These are phyloP conservation scores for Eurytoma californica DNA, from an alignment of 2,888 invertebrate genomes.

Conservation along the genomic window DNA sequence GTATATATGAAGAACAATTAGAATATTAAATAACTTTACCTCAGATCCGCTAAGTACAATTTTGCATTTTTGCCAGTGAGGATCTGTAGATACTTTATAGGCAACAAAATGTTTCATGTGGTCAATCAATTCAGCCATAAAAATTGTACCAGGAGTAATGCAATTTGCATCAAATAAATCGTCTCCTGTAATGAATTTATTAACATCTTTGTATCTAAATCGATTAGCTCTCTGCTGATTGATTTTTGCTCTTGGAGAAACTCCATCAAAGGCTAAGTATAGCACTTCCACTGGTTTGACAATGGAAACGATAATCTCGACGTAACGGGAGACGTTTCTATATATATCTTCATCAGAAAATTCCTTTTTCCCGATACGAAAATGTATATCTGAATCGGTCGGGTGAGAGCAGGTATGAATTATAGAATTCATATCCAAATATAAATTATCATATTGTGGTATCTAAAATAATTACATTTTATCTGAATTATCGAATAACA, in stretches of 20 bases:
- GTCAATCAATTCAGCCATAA: constrained; percentile 92
- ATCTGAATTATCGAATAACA: too few relatives aligned
- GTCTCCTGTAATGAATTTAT: constrained; percentile 82
- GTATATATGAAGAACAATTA: background rate
- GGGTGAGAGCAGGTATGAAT: constrained; percentile 98
- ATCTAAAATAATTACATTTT: constrained; percentile 78
- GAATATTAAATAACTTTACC: constrained; percentile 75
- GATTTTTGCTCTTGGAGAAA: constrained; percentile 98
- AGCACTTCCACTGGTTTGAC: constrained; percentile 95
- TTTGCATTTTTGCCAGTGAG: constrained; percentile 89
- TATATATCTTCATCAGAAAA: constrained; percentile 92
- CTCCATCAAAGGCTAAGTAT: constrained; percentile 98
- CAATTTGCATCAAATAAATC: constrained; percentile 97
- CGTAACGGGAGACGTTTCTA: constrained; percentile 91
- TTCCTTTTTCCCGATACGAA: constrained; percentile 81
- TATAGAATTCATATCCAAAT: constrained; percentile 97
- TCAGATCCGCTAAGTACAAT: constrained; percentile 96
- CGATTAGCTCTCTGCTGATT: constrained; percentile 96
- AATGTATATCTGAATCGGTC: constrained; percentile 93
- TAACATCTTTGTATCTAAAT: constrained; percentile 90
- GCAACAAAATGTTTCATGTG: constrained; percentile 91
- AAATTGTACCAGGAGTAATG: constrained; percentile 96
- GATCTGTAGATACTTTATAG: constrained; percentile 88
- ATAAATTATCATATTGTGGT: constrained; percentile 97
- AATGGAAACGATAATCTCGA: constrained; percentile 92